Base-by-base conservation (phyloP, 2,797 vertebrate species). In the Australoheros facetus region DNA sequence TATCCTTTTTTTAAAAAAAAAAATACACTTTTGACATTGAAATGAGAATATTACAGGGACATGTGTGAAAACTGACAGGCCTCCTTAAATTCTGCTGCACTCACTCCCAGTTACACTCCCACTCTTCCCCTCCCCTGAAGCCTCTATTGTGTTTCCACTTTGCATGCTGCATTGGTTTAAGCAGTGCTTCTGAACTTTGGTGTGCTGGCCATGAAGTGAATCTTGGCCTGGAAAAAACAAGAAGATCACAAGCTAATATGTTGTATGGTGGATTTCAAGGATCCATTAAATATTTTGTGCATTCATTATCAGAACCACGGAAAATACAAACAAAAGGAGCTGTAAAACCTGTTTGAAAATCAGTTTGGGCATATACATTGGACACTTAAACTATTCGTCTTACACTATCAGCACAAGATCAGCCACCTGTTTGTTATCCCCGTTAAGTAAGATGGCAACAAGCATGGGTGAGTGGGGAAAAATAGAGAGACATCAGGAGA, bases 61-160 rank as follows among this genome's bases (percentile, higher is more conserved):
- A 69, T 53, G 19, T 45, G 23, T 57, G 64, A 78, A 87, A 58
- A 21, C 48, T 56, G 53, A 57, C 66, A 78, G 72, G 73, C 84
- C 85, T 91, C 89, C 73, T 92, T 92, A 90, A 92, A 90, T 87
- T 72, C 77, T 72, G 53, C 56, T 14, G 1, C 14, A 3, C 56
- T 60, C 56, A 56, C 73, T 73, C 66, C 14, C 51, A 64, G 13
- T 51, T 58, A 72, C 55, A 26, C 78, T 57, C 58, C 73, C 45
- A 12, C 66, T 56, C 79, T 30, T 56, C 42, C 42, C 77, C 74
- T 57, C 78, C 72, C 60, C 56, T 74, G 54, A 19, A 53, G 85
- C 54, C 53, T 87, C 85, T 78, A 79, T 91, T 91, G 88, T 92
- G 83, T 55, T 21, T 66, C 62, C 58, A 74, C 85, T 89, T 81